Evolutionary conservation across 1,140 invertebrate species (phyloP).

Genomic region (Drosophila insularis): DNA sequence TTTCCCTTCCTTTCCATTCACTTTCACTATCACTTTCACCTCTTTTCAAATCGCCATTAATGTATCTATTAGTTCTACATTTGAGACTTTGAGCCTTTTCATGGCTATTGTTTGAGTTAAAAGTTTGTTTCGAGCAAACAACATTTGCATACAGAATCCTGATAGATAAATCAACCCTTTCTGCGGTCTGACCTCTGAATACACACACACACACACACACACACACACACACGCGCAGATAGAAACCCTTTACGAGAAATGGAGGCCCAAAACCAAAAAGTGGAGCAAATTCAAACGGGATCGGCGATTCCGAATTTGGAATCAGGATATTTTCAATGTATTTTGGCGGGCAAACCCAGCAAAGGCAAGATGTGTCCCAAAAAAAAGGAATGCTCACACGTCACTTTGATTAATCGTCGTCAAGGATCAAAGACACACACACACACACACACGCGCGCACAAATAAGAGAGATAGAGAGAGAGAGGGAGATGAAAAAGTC

Average conservation of each 20-base stretch:
- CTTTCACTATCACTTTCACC: slow-evolving; percentile 43
- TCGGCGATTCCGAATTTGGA: not conserved
- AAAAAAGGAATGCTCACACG: slow-evolving; percentile 42
- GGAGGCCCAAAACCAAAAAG: not conserved
- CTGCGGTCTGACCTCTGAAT: slow-evolving; percentile 38
- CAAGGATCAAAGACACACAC: slow-evolving; percentile 30
- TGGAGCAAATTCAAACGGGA: slow-evolving; percentile 8
- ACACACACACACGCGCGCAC: not conserved
- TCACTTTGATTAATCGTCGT: slow-evolving; percentile 76
- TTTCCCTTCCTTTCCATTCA: slow-evolving; percentile 12
- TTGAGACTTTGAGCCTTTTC: slow-evolving; percentile 32
- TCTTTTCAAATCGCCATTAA: slow-evolving; percentile 43
- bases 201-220: slow-evolving; percentile 2
- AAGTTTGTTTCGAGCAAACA: slow-evolving; percentile 73
- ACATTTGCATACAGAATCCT: slow-evolving; percentile 63
- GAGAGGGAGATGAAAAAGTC: not conserved
- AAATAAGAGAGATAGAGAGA: not conserved
- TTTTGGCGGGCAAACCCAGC: slow-evolving; percentile 48
- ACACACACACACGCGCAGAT: not conserved
- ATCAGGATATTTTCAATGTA: not conserved
- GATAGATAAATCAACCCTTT: slow-evolving; percentile 47
- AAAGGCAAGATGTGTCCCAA: slow-evolving; percentile 43
- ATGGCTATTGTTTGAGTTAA: slow-evolving; percentile 21
- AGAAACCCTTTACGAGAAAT: not conserved
- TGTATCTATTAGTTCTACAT: slow-evolving; percentile 77